Base-by-base conservation (phyloP, 2,888 invertebrate species). In the Norana najaformis region DNA sequence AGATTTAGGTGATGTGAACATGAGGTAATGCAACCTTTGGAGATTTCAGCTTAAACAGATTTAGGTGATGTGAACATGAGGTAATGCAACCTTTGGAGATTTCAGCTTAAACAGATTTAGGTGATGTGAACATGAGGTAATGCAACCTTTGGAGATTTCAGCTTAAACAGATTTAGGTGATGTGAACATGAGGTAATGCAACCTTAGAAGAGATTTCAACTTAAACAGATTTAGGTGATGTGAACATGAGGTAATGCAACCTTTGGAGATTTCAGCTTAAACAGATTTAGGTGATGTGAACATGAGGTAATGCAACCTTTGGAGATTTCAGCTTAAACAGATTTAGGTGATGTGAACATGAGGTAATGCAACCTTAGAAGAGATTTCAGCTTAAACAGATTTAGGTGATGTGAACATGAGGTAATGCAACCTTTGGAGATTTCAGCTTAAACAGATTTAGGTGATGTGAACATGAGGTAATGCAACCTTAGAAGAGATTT, bases 101-200 rank as follows among this genome's bases (percentile, higher is more conserved):
- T 8, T 69, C 30, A n/a, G 30, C n/a, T 69, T n/a, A 69, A 69
- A 69, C 69, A 8, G n/a, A n/a, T n/a, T n/a, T n/a, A n/a, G n/a
- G n/a, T n/a, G n/a, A n/a, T n/a, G n/a, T n/a, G 97, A 98, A 94
- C 97, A 97, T 95, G 97, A 97, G 95, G 95, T 94, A 69, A n/a
- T 69, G 69, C 6, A 11, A n/a, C n/a, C 47, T 69, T 30, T 11
- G 8, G 69, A n/a, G 8, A 69, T 69, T 8, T 69, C 30, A n/a
- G 30, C n/a, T 69, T n/a, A 69, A 69, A 69, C 69, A 8, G n/a
- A n/a, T n/a, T n/a, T n/a, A n/a, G n/a, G n/a, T n/a, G n/a, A n/a
- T n/a, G n/a, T n/a, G 97, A 98, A 94, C 97, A 97, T 95, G 97
- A 97, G 95, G 95, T 94, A 69, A n/a, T 69, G 69, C 6, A 11